These are phyloP conservation scores for Lepidothrix coronata DNA, from an alignment of 2,113 vertebrate species.

Conservation along the genomic window DNA sequence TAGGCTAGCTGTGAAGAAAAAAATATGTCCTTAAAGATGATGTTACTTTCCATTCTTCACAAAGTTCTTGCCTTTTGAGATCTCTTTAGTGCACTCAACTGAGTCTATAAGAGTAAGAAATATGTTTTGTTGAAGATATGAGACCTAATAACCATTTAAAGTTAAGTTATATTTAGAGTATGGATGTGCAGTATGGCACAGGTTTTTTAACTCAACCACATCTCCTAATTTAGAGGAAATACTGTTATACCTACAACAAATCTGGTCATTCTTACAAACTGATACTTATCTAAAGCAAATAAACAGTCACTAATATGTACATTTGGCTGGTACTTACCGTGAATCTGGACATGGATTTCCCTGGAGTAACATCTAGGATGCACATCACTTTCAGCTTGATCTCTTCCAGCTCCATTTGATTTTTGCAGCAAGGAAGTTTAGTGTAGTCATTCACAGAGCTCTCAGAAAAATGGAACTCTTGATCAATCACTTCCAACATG, in stretches of 20 bases:
- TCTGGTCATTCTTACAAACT: neutral
- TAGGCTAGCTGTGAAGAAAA: neutral
- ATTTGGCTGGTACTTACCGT: neutral
- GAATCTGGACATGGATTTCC: neutral
- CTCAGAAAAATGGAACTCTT: neutral
- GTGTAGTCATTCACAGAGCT: neutral
- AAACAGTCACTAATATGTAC: neutral
- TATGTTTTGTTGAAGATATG: neutral
- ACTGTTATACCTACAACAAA: neutral
- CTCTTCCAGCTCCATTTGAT: neutral
- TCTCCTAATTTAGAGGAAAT: neutral
- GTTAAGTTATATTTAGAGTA: neutral
- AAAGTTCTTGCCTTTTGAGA: neutral
- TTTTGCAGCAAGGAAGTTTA: neutral
- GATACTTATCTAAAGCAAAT: neutral
- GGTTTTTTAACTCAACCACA: neutral
- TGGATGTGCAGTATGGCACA: neutral
- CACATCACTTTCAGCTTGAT: neutral
- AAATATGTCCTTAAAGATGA: neutral
- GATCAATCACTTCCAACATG: conserved; percentile 5
- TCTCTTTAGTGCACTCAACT: neutral
- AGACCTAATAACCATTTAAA: neutral
- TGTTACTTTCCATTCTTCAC: neutral
- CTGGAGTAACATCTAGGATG: neutral
- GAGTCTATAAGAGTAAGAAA: neutral